phyloP scores from a whole-genome alignment of 1,140 invertebrate species.

The Eumaeus atala region DNA sequence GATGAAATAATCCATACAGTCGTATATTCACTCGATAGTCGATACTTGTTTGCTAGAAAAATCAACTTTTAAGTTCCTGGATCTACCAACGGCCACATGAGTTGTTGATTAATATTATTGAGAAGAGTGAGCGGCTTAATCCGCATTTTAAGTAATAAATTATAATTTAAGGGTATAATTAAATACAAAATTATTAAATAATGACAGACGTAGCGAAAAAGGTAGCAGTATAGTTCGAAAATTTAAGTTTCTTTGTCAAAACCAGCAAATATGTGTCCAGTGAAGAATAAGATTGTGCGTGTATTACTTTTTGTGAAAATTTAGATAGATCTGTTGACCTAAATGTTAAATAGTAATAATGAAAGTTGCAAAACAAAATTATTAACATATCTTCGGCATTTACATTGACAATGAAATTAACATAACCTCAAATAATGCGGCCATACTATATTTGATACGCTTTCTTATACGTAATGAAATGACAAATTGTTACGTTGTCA shows the following conservation, averaged over 20 bases:
- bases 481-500: background rate
- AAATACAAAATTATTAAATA: conserved; percentile 24
- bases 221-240: conserved; percentile 44
- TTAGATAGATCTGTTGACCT: background rate
- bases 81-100: background rate
- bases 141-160: background rate
- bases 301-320: conserved; percentile 21
- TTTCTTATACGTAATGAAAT: background rate
- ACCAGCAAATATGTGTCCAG: background rate
- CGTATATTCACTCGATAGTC: background rate
- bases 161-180: conserved; percentile 8
- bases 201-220: conserved; percentile 70
- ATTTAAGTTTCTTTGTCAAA: conserved; percentile 17
- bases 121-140: conserved; percentile 1
- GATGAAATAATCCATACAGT: background rate
- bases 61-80: background rate
- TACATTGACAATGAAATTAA: conserved; percentile 1
- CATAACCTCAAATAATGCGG: conserved; percentile 7
- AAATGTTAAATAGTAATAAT: background rate
- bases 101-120: background rate
- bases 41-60: too few species aligned
- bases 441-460: background rate
- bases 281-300: conserved; percentile 14
- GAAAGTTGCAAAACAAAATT: background rate
- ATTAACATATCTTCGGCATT: background rate